These are phyloP conservation scores for Pecten maximus DNA, from an alignment of 2,888 invertebrate species.

Conservation along the genomic window DNA sequence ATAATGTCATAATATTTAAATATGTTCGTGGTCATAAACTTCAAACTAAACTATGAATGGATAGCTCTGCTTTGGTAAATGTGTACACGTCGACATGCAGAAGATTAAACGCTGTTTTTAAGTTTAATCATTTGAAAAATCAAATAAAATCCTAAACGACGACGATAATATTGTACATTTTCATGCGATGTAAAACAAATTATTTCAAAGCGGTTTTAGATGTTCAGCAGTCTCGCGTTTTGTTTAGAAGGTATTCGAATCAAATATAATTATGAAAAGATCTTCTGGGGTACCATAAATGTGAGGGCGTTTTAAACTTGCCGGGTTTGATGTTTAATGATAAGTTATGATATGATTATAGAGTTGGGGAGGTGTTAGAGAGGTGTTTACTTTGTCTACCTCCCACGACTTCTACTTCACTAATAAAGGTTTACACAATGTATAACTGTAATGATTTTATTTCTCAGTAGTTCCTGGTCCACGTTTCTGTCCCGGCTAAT, in stretches of 20 bases:
- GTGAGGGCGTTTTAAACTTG: too few relatives aligned
- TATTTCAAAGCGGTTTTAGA: neutral
- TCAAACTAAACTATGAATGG: slow-evolving; percentile 9
- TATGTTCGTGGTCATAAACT: neutral
- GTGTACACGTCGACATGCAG: neutral
- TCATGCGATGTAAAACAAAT: neutral
- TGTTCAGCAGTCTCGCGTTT: neutral
- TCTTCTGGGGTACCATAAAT: neutral
- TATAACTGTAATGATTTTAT: neutral
- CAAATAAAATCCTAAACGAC: neutral
- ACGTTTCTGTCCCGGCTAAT: neutral
- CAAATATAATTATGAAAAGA: neutral
- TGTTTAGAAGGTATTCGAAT: neutral
- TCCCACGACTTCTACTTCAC: slow-evolving; percentile 24
- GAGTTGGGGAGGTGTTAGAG: neutral
- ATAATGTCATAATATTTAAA: neutral
- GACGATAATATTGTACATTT: neutral
- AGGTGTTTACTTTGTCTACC: neutral
- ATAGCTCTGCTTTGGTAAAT: neutral
- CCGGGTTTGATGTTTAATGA: neutral
- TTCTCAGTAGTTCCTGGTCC: neutral
- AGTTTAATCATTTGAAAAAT: neutral
- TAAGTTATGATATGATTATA: neutral
- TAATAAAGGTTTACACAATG: neutral
- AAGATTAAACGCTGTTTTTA: neutral